phyloP scores from a whole-genome alignment of 2,888 invertebrate genomes.

The Tetheella fluctuosa region DNA sequence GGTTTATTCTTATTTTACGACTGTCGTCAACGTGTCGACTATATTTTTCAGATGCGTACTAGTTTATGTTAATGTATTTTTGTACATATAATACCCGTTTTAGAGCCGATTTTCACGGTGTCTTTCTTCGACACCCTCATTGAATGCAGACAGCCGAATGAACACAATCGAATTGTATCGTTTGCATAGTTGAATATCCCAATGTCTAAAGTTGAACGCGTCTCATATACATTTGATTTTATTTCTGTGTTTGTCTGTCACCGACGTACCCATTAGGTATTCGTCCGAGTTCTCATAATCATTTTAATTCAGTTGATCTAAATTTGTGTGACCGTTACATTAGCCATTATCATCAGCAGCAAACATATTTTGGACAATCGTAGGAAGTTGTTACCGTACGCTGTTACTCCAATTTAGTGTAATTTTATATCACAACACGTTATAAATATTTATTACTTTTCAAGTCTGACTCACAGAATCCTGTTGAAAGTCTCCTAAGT shows the following conservation, averaged over 20 bases:
- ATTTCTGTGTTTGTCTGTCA: conserved; percentile 24
- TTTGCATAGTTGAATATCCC: conserved; percentile 35
- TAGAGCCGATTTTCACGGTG: conserved; percentile 64
- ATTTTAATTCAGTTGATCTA: conserved; percentile 54
- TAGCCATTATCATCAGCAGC: conserved; percentile 42
- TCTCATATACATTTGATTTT: conserved; percentile 19
- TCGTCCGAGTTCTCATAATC: conserved; percentile 53
- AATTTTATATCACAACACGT: conserved; percentile 39
- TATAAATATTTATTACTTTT: conserved; percentile 39
- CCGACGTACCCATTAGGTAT: conserved; percentile 40
- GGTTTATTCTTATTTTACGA: conserved; percentile 39
- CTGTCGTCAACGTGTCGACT: conserved; percentile 35
- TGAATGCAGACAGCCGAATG: conserved; percentile 49
- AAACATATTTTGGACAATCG: conserved; percentile 48
- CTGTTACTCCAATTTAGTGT: conserved; percentile 48
- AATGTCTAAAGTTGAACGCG: conserved; percentile 27
- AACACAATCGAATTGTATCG: conserved; percentile 38
- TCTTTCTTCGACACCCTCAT: conserved; percentile 52
- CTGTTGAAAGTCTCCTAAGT: conserved; percentile 77
- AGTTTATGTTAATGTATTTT: conserved; percentile 46
- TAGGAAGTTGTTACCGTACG: conserved; percentile 57
- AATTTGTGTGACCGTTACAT: conserved; percentile 55
- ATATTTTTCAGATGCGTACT: conserved; percentile 34
- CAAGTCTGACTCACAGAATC: conserved; percentile 59
- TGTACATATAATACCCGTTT: conserved; percentile 53